Percentiles rank a stretch among this genome's conserved stretches.
phyloP scores from a whole-genome alignment of 2,113 vertebrate genomes.

The Acrocephalus kingi region DNA sequence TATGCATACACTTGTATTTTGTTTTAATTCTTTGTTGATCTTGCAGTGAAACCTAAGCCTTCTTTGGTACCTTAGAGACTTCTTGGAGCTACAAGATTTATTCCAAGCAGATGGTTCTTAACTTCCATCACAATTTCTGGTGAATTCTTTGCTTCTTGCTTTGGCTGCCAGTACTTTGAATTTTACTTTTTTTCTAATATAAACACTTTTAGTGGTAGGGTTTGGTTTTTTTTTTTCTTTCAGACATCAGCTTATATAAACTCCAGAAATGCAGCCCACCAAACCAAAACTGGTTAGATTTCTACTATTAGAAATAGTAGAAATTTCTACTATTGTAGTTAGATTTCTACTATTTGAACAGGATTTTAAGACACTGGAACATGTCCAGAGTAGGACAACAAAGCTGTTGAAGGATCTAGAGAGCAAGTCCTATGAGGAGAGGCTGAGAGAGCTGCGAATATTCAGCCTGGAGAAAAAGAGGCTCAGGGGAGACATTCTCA shows the following conservation, averaged over 20 bases:
- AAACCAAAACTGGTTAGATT: neutral
- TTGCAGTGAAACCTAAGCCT: neutral
- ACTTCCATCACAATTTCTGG: neutral
- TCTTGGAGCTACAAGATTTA: neutral
- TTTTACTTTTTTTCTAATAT: neutral
- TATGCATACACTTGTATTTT: neutral
- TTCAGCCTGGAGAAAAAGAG: neutral
- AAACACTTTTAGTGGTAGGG: neutral
- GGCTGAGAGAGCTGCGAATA: neutral
- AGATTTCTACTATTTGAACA: neutral
- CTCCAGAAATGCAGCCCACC: neutral
- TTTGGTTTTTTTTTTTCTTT: neutral
- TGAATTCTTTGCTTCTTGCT: neutral
- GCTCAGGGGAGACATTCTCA: neutral
- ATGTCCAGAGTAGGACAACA: neutral
- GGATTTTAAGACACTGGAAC: neutral
- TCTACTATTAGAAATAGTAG: neutral
- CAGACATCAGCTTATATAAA: neutral
- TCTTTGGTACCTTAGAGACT: neutral
- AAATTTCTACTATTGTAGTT: neutral
- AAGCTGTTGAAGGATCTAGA: neutral
- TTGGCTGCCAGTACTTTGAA: neutral
- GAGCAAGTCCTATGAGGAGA: neutral
- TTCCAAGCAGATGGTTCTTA: neutral
- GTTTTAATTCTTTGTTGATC: neutral